These are phyloP conservation scores for Heliothis peltigera DNA, from an alignment of 2,888 invertebrate species.

Conservation along the genomic window DNA sequence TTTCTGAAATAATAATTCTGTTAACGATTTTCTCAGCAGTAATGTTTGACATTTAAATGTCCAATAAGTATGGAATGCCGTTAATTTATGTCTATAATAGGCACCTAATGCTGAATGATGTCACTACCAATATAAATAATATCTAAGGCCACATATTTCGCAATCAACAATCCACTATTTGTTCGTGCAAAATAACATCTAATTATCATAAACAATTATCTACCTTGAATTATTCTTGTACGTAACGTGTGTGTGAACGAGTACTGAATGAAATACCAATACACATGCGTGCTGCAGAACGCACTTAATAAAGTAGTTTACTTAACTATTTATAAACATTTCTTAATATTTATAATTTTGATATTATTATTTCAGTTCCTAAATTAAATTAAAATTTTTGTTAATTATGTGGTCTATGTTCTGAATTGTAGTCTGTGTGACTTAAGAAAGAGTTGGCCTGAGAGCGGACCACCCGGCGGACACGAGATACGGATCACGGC, in stretches of 20 bases:
- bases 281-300: conserved; percentile 18
- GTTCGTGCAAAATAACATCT: conserved; percentile 24
- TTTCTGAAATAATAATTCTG: background rate
- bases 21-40: too few species aligned
- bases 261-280: conserved; percentile 6
- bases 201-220: conserved; percentile 27
- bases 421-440: conserved; percentile 21
- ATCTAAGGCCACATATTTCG: conserved; percentile 26
- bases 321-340: too few species aligned
- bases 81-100: conserved; percentile 56
- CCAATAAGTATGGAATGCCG: conserved; percentile 65
- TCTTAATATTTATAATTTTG: too few species aligned
- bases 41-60: too few species aligned
- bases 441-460: conserved; percentile 32
- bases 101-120: conserved; percentile 59
- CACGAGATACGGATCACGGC: conserved; percentile 79
- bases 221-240: background rate
- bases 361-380: too few species aligned
- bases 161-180: conserved; percentile 34
- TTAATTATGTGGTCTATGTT: background rate
- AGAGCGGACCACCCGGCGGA: conserved; percentile 77
- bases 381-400: background rate
- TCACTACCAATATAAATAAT: conserved; percentile 59
- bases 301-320: conserved; percentile 16
- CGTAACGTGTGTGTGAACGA: conserved; percentile 1